Base-by-base conservation (phyloP, 2,888 invertebrate genomes). In the Hypomecis punctinalis region DNA sequence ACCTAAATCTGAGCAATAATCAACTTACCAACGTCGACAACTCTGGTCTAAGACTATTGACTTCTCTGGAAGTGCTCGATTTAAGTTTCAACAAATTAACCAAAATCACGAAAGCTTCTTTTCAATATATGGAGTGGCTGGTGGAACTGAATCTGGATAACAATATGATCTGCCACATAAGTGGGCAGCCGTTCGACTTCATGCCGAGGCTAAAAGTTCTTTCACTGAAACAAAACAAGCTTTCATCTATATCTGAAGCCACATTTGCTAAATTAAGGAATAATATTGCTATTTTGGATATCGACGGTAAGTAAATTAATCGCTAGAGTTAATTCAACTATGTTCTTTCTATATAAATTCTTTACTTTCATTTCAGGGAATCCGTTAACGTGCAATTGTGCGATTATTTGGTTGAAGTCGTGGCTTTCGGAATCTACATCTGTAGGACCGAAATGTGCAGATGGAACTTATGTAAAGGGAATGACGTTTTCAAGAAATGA, bases 81-180 rank as follows among this genome's bases (percentile, higher is more conserved):
- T 84, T 98, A 64, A 97, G 97, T 79, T 95, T 95, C 73, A 98
- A 98, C 82, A 95, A 94, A 67, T 89, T 98, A 35, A 93, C 94
- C 33, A 94, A 94, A 75, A 94, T 98, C 43, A 94, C 95, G n/a
- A 95, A 94, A 69, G 94, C 97, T 73, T 94, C 95, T 0, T 91
- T 95, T 71, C 94, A 96, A 67, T 94, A 95, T 59, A 95, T 98
- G 94, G 97, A 97, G 81, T 97, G 97, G 96, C 90, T 98, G 59
- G 97, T 98, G 0, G 97, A 98, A 82, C 85, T 98, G 5, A 96
- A 96, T 93, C 94, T 98, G 91, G 97, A 97, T 82, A 96, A 96
- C 84, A 98, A 98, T 88, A 93, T 94, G 67, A 96, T 98, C 75
- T 98, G 98, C 81, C 94, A 95, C 53, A 96, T 98, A 57, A 95